phyloP scores from a whole-genome alignment of 2,797 vertebrate species.

The Brotogeris chrysoptera region DNA sequence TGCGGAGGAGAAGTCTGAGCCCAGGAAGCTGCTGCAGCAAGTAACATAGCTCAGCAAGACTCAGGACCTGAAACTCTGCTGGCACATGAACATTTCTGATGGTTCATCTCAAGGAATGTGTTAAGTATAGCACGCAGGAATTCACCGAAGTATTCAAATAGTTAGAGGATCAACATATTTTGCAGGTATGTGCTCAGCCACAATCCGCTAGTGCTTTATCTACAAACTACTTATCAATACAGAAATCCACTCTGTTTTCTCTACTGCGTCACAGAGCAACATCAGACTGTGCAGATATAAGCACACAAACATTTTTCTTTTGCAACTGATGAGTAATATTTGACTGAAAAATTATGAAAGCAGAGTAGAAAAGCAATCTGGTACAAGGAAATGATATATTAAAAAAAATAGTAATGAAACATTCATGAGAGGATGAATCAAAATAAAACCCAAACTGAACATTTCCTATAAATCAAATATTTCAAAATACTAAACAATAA shows the following conservation, averaged over 20 bases:
- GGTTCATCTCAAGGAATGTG: not conserved
- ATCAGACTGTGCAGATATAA: not conserved
- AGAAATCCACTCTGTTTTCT: not conserved
- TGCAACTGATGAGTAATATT: constrained; percentile 1
- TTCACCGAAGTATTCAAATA: not conserved
- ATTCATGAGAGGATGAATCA: not conserved
- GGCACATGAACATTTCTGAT: not conserved
- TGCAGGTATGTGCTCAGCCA: not conserved
- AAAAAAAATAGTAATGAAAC: not conserved
- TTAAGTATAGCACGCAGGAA: not conserved
- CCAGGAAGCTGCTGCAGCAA: not conserved
- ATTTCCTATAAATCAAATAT: not conserved
- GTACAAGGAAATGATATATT: not conserved
- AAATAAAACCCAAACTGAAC: not conserved
- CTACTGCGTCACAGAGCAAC: not conserved
- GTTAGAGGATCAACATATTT: not conserved
- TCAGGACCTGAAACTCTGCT: not conserved
- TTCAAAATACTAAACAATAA: not conserved
- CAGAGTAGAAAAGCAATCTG: not conserved
- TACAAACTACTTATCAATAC: not conserved
- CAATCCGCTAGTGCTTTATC: not conserved
- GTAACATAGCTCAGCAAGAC: not conserved
- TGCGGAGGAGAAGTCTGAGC: not conserved
- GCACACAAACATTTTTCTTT: not conserved
- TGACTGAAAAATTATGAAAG: not conserved